Percentiles rank a stretch among this genome's conserved stretches.
Conservation (phyloP, 2,888 invertebrate species). For the Campoplex capitator region DNA sequence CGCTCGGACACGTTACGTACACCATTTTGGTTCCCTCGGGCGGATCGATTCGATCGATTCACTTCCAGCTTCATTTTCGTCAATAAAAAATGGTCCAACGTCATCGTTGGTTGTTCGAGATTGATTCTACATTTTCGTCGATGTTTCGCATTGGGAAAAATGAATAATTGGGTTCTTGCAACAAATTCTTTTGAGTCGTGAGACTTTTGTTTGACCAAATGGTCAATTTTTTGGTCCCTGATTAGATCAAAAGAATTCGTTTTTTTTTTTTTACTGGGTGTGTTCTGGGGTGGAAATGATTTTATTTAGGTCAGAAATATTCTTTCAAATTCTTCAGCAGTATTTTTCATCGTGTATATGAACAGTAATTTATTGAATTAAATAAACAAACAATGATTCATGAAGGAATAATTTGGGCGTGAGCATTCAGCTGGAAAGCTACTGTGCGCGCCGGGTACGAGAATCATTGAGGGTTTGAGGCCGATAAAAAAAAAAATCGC, state of each 20-base stretch:
- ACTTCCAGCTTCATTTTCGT: not conserved
- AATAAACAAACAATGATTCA: conserved; percentile 14
- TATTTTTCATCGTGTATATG: not conserved
- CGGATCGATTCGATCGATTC: not conserved
- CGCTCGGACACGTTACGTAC: not conserved
- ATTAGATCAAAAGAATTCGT: too few relatives aligned
- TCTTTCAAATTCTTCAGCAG: not conserved
- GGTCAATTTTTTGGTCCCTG: not conserved
- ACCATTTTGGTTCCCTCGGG: not conserved
- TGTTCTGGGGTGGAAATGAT: too few relatives aligned
- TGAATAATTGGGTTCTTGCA: too few relatives aligned
- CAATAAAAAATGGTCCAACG: not conserved
- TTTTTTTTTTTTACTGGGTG: not conserved
- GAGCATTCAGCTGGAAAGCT: conserved; percentile 10
- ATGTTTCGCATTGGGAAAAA: too few relatives aligned
- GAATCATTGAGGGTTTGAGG: not conserved
- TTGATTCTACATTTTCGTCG: too few relatives aligned
- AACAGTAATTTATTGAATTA: not conserved
- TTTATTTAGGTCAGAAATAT: too few relatives aligned
- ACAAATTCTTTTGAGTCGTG: too few relatives aligned
- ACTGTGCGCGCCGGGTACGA: conserved; percentile 14
- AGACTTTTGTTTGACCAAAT: not conserved
- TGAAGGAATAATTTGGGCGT: conserved; percentile 1
- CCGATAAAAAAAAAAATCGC: not conserved
- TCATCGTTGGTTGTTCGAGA: too few relatives aligned